Base-by-base conservation (phyloP, 2,888 invertebrate species). In the Labia minor region DNA sequence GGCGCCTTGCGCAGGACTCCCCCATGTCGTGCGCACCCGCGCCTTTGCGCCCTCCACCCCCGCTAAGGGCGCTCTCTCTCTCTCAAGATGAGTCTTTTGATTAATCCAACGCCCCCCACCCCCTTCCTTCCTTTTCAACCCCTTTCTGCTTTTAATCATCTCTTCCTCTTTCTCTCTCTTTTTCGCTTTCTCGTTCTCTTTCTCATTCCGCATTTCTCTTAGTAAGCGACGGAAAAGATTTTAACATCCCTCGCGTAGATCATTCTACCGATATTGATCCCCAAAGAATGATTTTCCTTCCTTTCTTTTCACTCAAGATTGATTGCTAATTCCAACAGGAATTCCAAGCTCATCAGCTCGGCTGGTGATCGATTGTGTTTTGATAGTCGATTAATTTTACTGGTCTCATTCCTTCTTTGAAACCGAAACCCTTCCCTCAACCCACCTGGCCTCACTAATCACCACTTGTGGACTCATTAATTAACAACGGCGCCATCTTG, bases 401-500 rank as follows among this genome's bases (percentile, higher is more conserved):
- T 33, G 33, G 11, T 33, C 33, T 11, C 33, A 14, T 49, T 49
- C 49, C 6, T 49, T 49, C 49, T 14, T 49, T 49, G 49, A 49
- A 49, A 49, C 14, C 16, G 49, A 49, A 49, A 49, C 49, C 49
- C 49, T n/a, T 49, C 8, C 49, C 49, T 49, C 14, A 8, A 4
- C 49, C 49, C 49, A 49, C 49, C 49, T 49, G 3, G 14, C 49
- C 49, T 33, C 33, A 49, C 49, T 49, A 49, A 49, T 49, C 49
- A 49, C 49, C 49, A 49, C 49, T 49, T 49, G 49, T 49, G 49
- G 49, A 16, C 49, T 16, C 49, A 49, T 49, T 49, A 49, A 49
- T 49, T 49, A 49, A 49, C 49, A 49, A 49, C 49, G 49, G 49
- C 49, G 49, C 49, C 49, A 49, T 49, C 49, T 49, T 49, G 49